These are phyloP conservation scores for Lepidonotus clava DNA, from an alignment of 2,888 invertebrate genomes.

Conservation along the genomic window DNA sequence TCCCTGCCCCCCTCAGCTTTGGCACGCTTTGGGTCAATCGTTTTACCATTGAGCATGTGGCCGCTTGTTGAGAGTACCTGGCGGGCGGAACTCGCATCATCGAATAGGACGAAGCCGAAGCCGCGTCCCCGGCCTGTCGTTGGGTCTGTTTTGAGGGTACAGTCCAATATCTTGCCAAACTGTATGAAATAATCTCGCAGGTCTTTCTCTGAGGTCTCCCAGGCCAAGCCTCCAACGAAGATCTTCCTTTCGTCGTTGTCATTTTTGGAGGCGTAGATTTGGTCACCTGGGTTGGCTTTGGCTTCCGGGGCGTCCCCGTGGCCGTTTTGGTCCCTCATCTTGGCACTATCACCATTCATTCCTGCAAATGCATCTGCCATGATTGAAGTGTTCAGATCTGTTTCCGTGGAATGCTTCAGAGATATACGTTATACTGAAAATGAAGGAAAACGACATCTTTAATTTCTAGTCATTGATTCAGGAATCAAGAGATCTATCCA, in stretches of 20 bases:
- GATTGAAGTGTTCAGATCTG: conserved; percentile 41
- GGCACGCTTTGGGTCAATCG: conserved; percentile 97
- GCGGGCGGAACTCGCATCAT: conserved; percentile 84
- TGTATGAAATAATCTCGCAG: conserved; percentile 95
- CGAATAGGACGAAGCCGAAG: conserved; percentile 98
- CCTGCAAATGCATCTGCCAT: conserved; percentile 50
- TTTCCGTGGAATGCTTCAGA: conserved; percentile 48
- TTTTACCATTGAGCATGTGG: conserved; percentile 96
- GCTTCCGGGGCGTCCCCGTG: conserved; percentile 14
- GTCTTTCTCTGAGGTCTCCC: conserved; percentile 99
- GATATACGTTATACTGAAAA: conserved; percentile 24
- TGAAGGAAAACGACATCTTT: conserved; percentile 6
- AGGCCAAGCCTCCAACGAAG: conserved; percentile 98
- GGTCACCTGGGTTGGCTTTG: conserved; percentile 58
- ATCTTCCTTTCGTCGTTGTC: conserved; percentile 86
- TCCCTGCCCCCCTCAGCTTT: conserved; percentile 91
- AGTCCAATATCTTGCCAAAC: conserved; percentile 96
- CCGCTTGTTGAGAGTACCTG: conserved; percentile 65
- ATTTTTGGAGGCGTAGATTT: conserved; percentile 65
- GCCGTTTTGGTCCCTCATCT: conserved; percentile 44
- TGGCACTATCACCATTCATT: conserved; percentile 41
- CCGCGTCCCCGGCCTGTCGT: conserved; percentile 96
- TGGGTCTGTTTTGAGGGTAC: conserved; percentile 97
- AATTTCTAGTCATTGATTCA: background rate
- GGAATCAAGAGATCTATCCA: background rate